Evolutionary conservation across 64 coral and sea anemone species (phyloP).

Genomic region (Dendrophyllia cribrosa): DNA sequence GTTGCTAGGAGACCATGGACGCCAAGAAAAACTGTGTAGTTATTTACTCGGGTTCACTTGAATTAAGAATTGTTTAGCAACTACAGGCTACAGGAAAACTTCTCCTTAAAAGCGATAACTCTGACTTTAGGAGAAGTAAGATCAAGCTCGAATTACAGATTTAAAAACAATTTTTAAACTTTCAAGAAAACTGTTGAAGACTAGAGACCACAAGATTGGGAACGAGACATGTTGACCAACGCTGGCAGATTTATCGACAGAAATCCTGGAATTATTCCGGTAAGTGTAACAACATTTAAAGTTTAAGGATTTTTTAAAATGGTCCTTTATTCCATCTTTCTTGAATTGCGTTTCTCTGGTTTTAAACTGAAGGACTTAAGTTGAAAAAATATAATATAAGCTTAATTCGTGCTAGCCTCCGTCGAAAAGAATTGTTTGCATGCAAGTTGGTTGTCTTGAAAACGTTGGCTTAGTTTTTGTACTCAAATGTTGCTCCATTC

Average conservation of each 20-base stretch:
- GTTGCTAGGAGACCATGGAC: conserved; percentile 15
- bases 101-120: no score
- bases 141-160: background rate
- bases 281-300: conserved; percentile 22
- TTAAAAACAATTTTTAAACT: background rate
- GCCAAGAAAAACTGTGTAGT: background rate
- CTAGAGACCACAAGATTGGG: background rate
- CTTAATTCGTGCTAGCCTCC: no score
- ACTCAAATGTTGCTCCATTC: background rate
- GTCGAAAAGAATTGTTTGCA: no score
- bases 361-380: background rate
- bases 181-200: background rate
- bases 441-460: background rate
- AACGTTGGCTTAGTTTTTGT: background rate
- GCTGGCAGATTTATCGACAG: conserved; percentile 90
- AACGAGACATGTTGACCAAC: conserved; percentile 79
- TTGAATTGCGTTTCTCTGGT: background rate
- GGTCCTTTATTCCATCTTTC: background rate
- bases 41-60: background rate
- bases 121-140: no score
- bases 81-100: background rate
- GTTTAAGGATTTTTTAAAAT: background rate
- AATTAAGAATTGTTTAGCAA: background rate
- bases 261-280: conserved; percentile 80
- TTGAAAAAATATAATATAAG: background rate